Evolutionary conservation across 2,797 vertebrate genomes (phyloP).

Genomic region (Epinephelus awoara): DNA sequence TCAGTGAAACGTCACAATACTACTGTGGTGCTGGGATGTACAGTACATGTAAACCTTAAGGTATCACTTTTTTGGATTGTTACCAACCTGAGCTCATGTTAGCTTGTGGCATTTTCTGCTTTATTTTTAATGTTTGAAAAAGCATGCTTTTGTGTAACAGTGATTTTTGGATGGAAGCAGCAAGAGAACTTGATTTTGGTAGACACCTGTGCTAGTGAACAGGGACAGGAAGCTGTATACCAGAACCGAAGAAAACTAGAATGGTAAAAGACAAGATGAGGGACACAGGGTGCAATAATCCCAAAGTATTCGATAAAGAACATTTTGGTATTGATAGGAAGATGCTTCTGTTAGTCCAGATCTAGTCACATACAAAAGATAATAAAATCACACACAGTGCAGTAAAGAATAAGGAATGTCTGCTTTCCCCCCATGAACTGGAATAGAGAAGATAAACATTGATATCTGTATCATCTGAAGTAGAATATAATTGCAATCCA

Average conservation of each 20-base stretch:
- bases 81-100: no score
- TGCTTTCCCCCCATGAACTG: background rate
- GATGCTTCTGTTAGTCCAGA: background rate
- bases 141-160: background rate
- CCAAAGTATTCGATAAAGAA: no score
- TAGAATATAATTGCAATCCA: background rate
- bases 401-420: no score
- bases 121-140: background rate
- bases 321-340: no score
- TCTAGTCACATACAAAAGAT: background rate
- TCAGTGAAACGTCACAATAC: background rate
- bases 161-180: background rate
- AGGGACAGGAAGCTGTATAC: background rate
- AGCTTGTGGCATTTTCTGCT: background rate
- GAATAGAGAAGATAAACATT: background rate
- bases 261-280: background rate
- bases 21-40: background rate
- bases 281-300: no score
- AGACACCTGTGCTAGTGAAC: background rate
- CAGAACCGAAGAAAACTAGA: background rate
- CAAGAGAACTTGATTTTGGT: background rate
- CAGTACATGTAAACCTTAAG: background rate
- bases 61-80: background rate
- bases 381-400: background rate
- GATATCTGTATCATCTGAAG: background rate